Base-by-base conservation (phyloP, 2,888 invertebrate genomes). In the Agrenia bidenticulata region DNA sequence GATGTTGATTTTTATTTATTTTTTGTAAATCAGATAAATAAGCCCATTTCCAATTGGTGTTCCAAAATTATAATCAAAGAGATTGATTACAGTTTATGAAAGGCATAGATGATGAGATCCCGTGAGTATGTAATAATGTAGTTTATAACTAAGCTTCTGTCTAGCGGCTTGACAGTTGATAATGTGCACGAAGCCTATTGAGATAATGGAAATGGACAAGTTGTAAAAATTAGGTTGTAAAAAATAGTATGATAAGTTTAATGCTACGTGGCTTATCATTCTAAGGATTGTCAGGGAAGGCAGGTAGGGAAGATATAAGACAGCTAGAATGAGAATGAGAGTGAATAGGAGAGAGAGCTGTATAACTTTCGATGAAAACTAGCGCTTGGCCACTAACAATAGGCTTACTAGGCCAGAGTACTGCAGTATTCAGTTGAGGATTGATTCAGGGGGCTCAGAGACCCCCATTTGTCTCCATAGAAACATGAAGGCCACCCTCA, bases 401-500 rank as follows among this genome's bases (percentile, higher is more conserved):
- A 45, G 15, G 45, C 45, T 45, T 45, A 15, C 15, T 45, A 45
- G 15, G 45, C 45, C 19, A 32, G 32, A 32, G 11, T 45, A 15
- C 15, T 45, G 45, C 45, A 45, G 19, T 45, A 5, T 11, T 15
- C 19, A 17, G n/a, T 45, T 45, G 45, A 19, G 45, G n/a, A 15
- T 45, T 19, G 19, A 45, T 27, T 11, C 26, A 57, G 23, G 57
- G 58, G 49, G 58, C 49, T 37, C 51, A 51, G 21, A 24, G 42
- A 41, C 61, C 65, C 70, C 68, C 64, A 51, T 56, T 55, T 19
- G 19, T 61, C 41, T 49, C 53, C 57, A 37, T 41, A 56, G 63
- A 62, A 61, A 59, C 59, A 66, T 74, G 76, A 76, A 76, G 76
- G 76, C 73, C 74, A 72, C 67, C 67, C 69, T 69, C 65, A 65